These are phyloP conservation scores for Trichogramma dendrolimi DNA, from an alignment of 2,888 invertebrate species.

Conservation along the genomic window DNA sequence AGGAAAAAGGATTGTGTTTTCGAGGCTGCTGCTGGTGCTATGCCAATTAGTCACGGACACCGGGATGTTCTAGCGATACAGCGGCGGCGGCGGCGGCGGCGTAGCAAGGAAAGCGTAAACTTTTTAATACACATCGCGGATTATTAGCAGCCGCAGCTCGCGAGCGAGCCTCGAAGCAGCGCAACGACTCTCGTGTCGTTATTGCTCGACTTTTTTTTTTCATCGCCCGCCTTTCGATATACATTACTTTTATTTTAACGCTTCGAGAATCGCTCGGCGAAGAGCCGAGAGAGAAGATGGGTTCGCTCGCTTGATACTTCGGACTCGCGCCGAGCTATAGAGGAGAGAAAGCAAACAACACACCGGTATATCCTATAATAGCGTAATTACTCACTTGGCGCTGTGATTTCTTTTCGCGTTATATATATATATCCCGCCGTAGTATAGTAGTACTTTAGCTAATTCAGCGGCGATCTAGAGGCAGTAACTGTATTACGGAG, in stretches of 20 bases:
- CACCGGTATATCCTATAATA: no score
- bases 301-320: neutral
- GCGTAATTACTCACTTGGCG: no score
- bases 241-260: neutral
- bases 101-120: conserved; percentile 25
- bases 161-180: no score
- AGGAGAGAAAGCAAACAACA: no score
- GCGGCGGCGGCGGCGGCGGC: neutral
- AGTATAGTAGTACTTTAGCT: no score
- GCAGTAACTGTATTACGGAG: neutral
- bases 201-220: neutral
- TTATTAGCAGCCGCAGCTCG: neutral
- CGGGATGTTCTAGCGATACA: neutral
- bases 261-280: neutral
- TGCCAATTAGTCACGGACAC: conserved; percentile 17
- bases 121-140: conserved; percentile 13
- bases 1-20: neutral
- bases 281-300: neutral
- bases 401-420: no score
- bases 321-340: no score
- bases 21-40: neutral
- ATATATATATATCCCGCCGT: no score
- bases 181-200: no score
- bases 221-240: neutral
- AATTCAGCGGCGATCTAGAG: neutral